phyloP scores from a whole-genome alignment of 92 coral and sea anemone species.

The Palythoa grandis region DNA sequence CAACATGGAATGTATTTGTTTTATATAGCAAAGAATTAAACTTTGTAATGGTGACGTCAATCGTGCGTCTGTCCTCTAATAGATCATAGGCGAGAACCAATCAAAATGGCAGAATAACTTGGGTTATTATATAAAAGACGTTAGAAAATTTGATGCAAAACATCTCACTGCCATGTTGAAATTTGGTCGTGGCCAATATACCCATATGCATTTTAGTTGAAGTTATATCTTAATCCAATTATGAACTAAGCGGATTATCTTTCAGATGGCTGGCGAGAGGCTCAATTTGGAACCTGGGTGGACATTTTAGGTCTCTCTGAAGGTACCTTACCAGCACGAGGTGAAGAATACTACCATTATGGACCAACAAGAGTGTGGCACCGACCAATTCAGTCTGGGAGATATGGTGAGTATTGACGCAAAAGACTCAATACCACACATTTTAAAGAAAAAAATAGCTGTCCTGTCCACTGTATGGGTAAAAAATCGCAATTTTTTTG shows the following conservation, averaged over 20 bases:
- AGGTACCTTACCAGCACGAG: slow-evolving; percentile 7
- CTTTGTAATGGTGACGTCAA: too few relatives aligned
- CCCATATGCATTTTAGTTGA: not conserved
- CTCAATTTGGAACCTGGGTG: slow-evolving; percentile 40
- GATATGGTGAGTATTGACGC: slow-evolving; percentile 16
- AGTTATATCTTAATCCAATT: not conserved
- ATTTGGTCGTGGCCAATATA: not conserved
- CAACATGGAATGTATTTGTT: too few relatives aligned
- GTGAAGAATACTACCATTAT: not conserved
- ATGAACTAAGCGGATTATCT: not conserved
- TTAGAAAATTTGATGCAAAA: too few relatives aligned
- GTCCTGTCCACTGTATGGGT: not conserved
- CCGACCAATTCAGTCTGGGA: slow-evolving; percentile 25
- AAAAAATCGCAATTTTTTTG: not conserved
- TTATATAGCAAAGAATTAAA: too few relatives aligned
- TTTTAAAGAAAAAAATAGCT: not conserved
- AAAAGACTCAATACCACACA: not conserved
- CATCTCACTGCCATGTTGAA: too few relatives aligned
- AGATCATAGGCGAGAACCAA: too few relatives aligned
- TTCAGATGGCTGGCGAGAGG: slow-evolving; percentile 38
- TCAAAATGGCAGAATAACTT: too few relatives aligned
- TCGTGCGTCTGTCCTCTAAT: too few relatives aligned
- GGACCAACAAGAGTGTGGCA: slow-evolving; percentile 42
- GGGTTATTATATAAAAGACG: too few relatives aligned
- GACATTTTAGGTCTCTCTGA: slow-evolving; percentile 37